These are phyloP conservation scores for Acleris sparsana DNA, from an alignment of 2,888 invertebrate species.

Conservation along the genomic window DNA sequence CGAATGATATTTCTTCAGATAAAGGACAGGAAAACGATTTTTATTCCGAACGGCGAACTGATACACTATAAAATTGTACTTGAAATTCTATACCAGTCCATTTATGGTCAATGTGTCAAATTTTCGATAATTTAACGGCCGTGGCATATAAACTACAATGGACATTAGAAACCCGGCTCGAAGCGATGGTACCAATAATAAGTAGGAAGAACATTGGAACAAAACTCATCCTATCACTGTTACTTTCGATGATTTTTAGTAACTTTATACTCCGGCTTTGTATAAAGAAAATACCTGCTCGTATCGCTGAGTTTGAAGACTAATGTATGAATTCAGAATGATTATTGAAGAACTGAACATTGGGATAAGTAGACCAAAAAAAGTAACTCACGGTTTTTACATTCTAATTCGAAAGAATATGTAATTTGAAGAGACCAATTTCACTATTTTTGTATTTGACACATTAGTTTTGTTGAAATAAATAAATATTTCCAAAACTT, in stretches of 20 bases:
- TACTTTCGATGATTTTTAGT: conserved; percentile 12
- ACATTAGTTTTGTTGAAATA: no score
- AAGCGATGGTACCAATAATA: conserved; percentile 17
- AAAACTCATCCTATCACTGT: background rate
- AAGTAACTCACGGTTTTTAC: no score
- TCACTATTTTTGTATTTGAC: no score
- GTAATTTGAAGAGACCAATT: no score
- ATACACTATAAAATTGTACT: background rate
- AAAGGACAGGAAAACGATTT: conserved; percentile 13
- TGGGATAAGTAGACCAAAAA: no score
- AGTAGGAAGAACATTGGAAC: conserved; percentile 6
- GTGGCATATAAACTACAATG: conserved; percentile 26
- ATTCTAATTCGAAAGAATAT: no score
- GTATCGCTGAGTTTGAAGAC: no score
- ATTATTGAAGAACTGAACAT: no score
- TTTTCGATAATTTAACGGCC: conserved; percentile 26
- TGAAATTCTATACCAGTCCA: conserved; percentile 11
- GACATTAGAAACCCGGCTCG: conserved; percentile 18
- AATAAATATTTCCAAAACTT: no score
- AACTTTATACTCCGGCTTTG: no score
- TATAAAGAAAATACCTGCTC: no score
- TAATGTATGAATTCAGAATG: no score
- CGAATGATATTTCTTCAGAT: background rate
- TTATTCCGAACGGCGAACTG: background rate
- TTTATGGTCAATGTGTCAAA: conserved; percentile 33